Conservation (phyloP, 2,797 vertebrate genomes). For the Poecile montanus region DNA sequence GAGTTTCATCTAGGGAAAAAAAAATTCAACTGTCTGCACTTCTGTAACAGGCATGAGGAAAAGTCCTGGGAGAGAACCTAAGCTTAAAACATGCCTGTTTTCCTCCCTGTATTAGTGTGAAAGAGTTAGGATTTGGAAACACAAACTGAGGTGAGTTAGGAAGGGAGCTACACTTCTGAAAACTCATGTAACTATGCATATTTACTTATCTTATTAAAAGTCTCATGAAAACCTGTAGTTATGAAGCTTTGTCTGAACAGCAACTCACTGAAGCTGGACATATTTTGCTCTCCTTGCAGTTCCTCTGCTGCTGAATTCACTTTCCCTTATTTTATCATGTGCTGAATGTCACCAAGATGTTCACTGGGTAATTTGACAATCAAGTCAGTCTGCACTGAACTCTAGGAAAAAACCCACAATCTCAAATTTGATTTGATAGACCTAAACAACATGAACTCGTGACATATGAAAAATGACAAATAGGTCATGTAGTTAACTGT, state of each 20-base stretch:
- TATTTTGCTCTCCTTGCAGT: not conserved
- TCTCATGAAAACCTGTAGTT: not conserved
- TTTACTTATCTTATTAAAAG: not conserved
- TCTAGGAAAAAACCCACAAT: not conserved
- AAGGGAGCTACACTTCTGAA: not conserved
- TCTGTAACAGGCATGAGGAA: not conserved
- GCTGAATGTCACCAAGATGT: not conserved
- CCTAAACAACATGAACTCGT: not conserved
- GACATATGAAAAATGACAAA: constrained; percentile 33
- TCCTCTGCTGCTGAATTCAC: not conserved
- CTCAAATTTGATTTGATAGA: not conserved
- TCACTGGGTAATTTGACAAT: not conserved
- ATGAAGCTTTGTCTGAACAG: not conserved
- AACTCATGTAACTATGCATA: not conserved
- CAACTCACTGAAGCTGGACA: not conserved
- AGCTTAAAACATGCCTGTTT: not conserved
- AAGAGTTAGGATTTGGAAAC: not conserved
- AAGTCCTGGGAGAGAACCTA: not conserved
- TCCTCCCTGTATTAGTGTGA: not conserved
- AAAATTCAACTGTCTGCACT: not conserved
- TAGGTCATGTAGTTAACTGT: not conserved
- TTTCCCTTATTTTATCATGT: not conserved
- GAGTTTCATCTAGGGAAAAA: not conserved
- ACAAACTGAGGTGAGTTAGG: not conserved
- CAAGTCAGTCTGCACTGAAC: not conserved